Evolutionary conservation across 2,113 vertebrate genomes (phyloP).

Genomic region (Jacana jacana): DNA sequence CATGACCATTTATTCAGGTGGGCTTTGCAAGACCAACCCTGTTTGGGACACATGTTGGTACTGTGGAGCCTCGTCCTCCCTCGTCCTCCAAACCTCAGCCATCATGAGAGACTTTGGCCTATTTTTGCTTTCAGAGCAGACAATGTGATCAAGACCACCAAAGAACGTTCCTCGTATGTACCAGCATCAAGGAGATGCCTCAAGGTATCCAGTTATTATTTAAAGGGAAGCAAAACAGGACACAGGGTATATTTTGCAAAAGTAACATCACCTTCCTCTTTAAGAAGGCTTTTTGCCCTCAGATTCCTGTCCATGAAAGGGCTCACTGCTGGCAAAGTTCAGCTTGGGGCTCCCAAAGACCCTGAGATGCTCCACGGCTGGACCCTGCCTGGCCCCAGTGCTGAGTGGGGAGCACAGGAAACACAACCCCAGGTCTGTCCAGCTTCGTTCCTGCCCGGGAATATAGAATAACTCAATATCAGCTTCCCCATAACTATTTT

Average conservation of each 20-base stretch:
- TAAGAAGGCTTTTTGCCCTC: neutral
- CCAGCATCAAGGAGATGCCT: fast-evolving
- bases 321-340: neutral
- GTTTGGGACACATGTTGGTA: neutral
- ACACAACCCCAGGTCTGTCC: neutral
- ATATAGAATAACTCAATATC: neutral
- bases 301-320: neutral
- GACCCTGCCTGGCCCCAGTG: neutral
- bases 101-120: fast-evolving
- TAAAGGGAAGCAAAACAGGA: neutral
- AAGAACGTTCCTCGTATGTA: neutral
- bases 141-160: neutral
- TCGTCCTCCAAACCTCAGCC: neutral
- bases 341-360: fast-evolving
- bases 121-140: neutral
- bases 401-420: neutral
- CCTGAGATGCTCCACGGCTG: fast-evolving
- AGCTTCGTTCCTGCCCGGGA: neutral
- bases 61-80: neutral
- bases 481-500: neutral
- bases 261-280: neutral
- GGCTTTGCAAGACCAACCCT: neutral
- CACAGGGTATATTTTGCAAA: neutral
- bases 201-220: no score
- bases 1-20: neutral